Conservation (phyloP, 2,888 invertebrate genomes). For the Chironomus tentans region DNA sequence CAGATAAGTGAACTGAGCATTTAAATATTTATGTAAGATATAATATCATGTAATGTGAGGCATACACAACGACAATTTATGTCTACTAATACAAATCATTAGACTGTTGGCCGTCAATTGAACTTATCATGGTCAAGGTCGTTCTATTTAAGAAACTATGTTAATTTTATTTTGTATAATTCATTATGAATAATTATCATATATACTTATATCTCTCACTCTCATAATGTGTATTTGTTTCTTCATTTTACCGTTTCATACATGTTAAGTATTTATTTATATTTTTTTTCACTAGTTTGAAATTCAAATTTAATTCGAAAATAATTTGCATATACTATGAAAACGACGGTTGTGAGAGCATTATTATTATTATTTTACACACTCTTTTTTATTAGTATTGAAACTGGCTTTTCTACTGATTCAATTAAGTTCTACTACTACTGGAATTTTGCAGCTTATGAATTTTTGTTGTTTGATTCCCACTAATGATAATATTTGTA, state of each 20-base stretch:
- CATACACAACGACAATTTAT: no score
- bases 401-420: neutral
- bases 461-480: neutral
- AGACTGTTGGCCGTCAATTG: slow-evolving; percentile 22
- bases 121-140: slow-evolving; percentile 27
- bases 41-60: no score
- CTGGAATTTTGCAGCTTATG: neutral
- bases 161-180: slow-evolving; percentile 6
- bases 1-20: no score
- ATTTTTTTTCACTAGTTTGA: neutral
- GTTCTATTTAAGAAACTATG: slow-evolving; percentile 27
- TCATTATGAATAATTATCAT: slow-evolving; percentile 20
- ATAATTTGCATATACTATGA: slow-evolving; percentile 25
- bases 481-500: no score
- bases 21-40: no score
- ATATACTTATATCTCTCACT: slow-evolving; percentile 9
- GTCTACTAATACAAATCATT: neutral
- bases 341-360: neutral
- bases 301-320: slow-evolving; percentile 26
- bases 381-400: slow-evolving; percentile 1
- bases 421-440: neutral
- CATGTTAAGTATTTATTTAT: neutral
- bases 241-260: neutral
- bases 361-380: slow-evolving; percentile 18
- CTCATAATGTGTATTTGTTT: slow-evolving; percentile 19